Percentiles rank a stretch among this genome's conserved stretches.
phyloP scores from a whole-genome alignment of 2,888 invertebrate genomes.

The Lasioglossum marginatum region DNA sequence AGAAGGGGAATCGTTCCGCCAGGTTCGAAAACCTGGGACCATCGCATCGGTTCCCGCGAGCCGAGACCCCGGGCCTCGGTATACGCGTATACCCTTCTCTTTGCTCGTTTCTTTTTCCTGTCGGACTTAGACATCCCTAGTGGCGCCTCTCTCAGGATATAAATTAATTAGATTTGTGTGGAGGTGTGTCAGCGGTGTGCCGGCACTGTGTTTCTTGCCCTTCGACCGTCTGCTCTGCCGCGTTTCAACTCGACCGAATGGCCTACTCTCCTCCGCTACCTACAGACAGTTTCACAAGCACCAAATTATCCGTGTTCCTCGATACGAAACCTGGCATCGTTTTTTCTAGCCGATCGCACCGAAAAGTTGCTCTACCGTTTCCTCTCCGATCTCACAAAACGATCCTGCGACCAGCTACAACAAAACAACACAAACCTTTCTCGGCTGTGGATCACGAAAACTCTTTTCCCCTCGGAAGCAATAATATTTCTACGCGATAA shows the following conservation, averaged over 20 bases:
- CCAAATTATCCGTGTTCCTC: not conserved
- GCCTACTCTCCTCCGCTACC: slow-evolving; percentile 49
- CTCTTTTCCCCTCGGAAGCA: not conserved
- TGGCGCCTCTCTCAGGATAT: slow-evolving; percentile 82
- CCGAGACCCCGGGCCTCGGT: slow-evolving; percentile 31
- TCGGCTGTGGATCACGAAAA: not conserved
- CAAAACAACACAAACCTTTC: not conserved
- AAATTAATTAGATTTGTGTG: slow-evolving; percentile 85
- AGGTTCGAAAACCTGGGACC: slow-evolving; percentile 10
- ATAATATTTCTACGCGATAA: not conserved
- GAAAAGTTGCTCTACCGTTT: not conserved
- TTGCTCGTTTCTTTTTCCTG: slow-evolving; percentile 55
- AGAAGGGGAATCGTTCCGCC: slow-evolving; percentile 13
- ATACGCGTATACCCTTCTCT: slow-evolving; percentile 23
- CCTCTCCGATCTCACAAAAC: not conserved
- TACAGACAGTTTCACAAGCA: slow-evolving; percentile 69
- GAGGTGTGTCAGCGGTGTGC: slow-evolving; percentile 81
- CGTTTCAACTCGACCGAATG: slow-evolving; percentile 61
- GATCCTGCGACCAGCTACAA: not conserved
- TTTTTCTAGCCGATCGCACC: not conserved
- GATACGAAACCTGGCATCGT: not conserved
- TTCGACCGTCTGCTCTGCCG: slow-evolving; percentile 63
- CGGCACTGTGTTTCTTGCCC: slow-evolving; percentile 73
- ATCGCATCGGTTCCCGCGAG: slow-evolving; percentile 37
- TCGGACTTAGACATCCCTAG: slow-evolving; percentile 65